Evolutionary conservation across 2,113 vertebrate species (phyloP), one percentile per base, ranked within the genome.

Genomic region (Desmodus rotundus): DNA sequence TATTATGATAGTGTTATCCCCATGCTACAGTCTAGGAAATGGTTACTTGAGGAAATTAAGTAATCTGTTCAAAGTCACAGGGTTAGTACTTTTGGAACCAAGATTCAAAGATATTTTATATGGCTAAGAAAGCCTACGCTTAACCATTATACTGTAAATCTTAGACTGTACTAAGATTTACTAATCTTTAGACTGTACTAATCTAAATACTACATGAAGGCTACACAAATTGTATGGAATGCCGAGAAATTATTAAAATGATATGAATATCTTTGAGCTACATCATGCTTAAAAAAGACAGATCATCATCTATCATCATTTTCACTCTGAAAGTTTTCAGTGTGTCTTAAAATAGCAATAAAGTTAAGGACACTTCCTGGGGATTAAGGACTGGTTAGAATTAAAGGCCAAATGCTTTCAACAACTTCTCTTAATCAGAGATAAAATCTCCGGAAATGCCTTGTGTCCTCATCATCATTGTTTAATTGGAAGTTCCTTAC

Each of bases 401-500:
- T 96, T 96, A 97, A 95, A 93, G 89, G 92, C 86, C 96, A 95
- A 97, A 92, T 95, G 96, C 90, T 96, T 92, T 96, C 63, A 97
- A 72, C 89, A 96, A 52, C 81, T 97, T 91, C 95, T 97, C 78
- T 89, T 92, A 98, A 97, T 90, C 87, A 96, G 95, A 96, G 94
- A 89, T 85, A 97, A 98, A 97, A 97, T 86, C 90, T 45, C 97
- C 95, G 97, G 98, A 97, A 98, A 94, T 98, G 83, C 94, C 93
- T 97, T 94, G 65, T 5, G 0, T 95, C 93, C 94, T 96, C 89
- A 2, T 97, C 83, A 92, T 93, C 91, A 10, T 89, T 96, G 68
- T 93, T 94, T 96, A 96, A 97, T 89, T 94, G 77, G 72, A 96
- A 91, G 52, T 96, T 96, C 68, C 81, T 92, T 93, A 12, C 63